Base-by-base conservation (phyloP, 2,113 vertebrate genomes). In the Mesocricetus auratus region DNA sequence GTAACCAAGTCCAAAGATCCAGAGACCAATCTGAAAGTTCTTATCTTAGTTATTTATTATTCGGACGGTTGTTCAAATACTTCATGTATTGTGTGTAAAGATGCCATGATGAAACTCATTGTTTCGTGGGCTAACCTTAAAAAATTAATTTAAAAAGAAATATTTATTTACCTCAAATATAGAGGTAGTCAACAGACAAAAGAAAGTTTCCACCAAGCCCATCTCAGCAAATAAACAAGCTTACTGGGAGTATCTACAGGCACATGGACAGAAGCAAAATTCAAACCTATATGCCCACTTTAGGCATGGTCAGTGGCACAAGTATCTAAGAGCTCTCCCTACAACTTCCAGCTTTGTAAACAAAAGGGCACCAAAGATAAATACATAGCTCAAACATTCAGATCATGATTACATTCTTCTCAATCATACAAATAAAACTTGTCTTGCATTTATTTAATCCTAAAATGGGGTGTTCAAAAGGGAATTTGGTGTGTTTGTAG, bases 351-450 rank as follows among this genome's bases (percentile, higher is more conserved):
- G 36, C 39, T 86, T 62, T 91, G 64, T 58, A 68, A 85, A 60
- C 60, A 81, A 79, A 95, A 77, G 50, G 8, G 86, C 66, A 69
- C 36, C 45, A 75, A 24, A 71, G 45, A 73, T 22, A 88, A 31
- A 21, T 79, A 60, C 45, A 2, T 53, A 33, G 56, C 50, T 50
- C 31, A 93, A 79, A 79, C 4, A 45, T 42, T 39, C 22, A 21
- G 8, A 29, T 87, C 83, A 73, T 71, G 42, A 90, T 92, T 86
- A 75, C 64, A 77, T 71, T 60, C 47, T 85, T 79, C 47, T 89
- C 56, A 83, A 7, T n/a, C n/a, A 33, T 79, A 78, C 60, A 39
- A 91, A 73, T 93, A 26, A 92, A 31, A 64, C 13, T 66, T 21
- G 1, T 42, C 39, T 86, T 62, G 36, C 26, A 22, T 39, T 82